Evolutionary conservation across 2,888 invertebrate species (phyloP), one percentile per base, ranked within the genome.

Genomic region (Notodonta dromedarius): DNA sequence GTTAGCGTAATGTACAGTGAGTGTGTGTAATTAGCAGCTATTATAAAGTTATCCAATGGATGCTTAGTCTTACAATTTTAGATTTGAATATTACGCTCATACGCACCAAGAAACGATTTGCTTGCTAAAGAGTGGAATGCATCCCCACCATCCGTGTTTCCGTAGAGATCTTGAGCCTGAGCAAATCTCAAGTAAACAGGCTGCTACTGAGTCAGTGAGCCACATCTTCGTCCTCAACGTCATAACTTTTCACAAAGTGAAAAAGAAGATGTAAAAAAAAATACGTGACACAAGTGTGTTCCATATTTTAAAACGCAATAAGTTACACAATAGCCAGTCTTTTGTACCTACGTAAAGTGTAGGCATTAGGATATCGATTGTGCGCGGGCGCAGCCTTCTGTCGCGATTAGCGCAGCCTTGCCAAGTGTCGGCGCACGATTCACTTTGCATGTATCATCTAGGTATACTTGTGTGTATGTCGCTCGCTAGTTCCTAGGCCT

Each of bases 341-440:
- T n/a, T n/a, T 5, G 46, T 46, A n/a, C 5, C n/a, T n/a, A n/a
- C 46, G 46, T 2, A 4, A 46, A 44, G 44, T 44, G 9, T 11
- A 39, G 52, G 65, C 65, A 62, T 60, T 70, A 48, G 54, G n/a
- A 56, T 59, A 55, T 44, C 32, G 35, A 57, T 57, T 63, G 48
- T 54, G 65, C 65, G 67, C 62, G 48, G 16, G 62, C 62, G 68
- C 69, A 79, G 68, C 88, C 86, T 88, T 87, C 84, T 61, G 75
- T 64, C 62, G 63, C 75, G 76, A 86, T 89, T 89, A 88, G 84
- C 82, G 72, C 60, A 74, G 73, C 73, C 76, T 76, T 74, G 87
- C 76, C 65, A 89, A 88, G 77, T 78, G 82, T 70, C 74, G 57
- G 70, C 63, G 78, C 88, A 87, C 85, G 88, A 79, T 60, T 71